Conservation (phyloP, 2,797 vertebrate genomes). For the Smutsia gigantea region DNA sequence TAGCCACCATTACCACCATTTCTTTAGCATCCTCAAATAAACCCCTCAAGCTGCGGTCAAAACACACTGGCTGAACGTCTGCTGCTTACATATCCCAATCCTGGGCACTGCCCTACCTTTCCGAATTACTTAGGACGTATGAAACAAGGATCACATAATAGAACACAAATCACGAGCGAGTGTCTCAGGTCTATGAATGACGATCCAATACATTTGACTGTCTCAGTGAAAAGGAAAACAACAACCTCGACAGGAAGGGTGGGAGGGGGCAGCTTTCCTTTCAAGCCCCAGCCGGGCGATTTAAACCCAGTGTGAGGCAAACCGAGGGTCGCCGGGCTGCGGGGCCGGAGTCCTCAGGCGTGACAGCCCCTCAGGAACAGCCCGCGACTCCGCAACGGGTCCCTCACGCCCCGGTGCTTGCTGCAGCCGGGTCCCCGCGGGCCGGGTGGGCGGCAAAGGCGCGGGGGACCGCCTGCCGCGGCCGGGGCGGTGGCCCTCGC, state of each 20-base stretch:
- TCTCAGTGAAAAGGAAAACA: slow-evolving; percentile 26
- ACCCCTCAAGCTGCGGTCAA: slow-evolving; percentile 2
- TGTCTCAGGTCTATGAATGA: slow-evolving; percentile 68
- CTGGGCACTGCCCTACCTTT: slow-evolving; percentile 32
- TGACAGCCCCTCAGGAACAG: slow-evolving; percentile 45
- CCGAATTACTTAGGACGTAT: background rate
- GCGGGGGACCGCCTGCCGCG: background rate
- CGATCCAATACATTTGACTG: background rate
- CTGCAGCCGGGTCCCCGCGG: background rate
- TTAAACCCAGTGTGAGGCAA: slow-evolving; percentile 2
- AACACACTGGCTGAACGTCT: slow-evolving; percentile 42
- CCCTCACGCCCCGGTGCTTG: background rate
- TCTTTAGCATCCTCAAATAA: slow-evolving; percentile 66
- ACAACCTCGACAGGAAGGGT: slow-evolving; percentile 49
- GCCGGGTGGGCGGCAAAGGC: slow-evolving; percentile 49
- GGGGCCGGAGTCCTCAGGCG: background rate
- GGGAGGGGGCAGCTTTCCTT: slow-evolving; percentile 24
- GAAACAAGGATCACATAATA: background rate
- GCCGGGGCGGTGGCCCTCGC: slow-evolving; percentile 60
- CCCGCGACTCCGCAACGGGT: background rate
- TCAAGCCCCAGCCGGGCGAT: slow-evolving; percentile 58
- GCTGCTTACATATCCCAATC: slow-evolving; percentile 10
- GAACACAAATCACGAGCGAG: slow-evolving; percentile 30
- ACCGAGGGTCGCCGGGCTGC: slow-evolving; percentile 23
- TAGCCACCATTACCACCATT: slow-evolving; percentile 18